These are phyloP conservation scores for Mesopsocus fuscifrons DNA, from an alignment of 2,888 invertebrate genomes.

Conservation along the genomic window DNA sequence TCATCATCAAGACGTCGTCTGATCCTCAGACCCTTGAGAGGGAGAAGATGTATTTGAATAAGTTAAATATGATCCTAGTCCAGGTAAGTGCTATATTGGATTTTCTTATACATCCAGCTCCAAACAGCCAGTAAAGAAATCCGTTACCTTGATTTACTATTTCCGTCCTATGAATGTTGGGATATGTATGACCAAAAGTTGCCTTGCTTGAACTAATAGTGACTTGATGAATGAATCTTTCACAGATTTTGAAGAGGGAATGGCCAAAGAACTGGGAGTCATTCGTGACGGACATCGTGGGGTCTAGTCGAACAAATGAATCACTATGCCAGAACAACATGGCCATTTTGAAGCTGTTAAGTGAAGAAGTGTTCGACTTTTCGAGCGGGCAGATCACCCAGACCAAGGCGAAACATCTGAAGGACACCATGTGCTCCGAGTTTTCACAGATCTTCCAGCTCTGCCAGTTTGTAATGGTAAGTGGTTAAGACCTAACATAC, in stretches of 20 bases:
- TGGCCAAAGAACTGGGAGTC: slow-evolving; percentile 99
- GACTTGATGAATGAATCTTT: too few relatives aligned
- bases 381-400: slow-evolving; percentile 96
- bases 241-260: slow-evolving; percentile 91
- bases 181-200: too few relatives aligned
- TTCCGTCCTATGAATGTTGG: too few relatives aligned
- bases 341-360: slow-evolving; percentile 90
- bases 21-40: slow-evolving; percentile 73
- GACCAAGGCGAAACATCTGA: slow-evolving; percentile 96
- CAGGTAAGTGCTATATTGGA: slow-evolving; percentile 36
- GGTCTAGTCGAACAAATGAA: slow-evolving; percentile 96
- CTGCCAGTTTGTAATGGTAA: slow-evolving; percentile 84
- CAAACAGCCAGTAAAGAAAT: too few relatives aligned
- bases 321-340: slow-evolving; percentile 99
- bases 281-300: slow-evolving; percentile 97
- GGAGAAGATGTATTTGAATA: slow-evolving; percentile 92
- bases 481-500: too few relatives aligned
- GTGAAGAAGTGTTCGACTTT: slow-evolving; percentile 99
- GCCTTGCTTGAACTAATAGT: too few relatives aligned
- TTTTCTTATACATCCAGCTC: too few relatives aligned
- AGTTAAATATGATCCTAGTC: slow-evolving; percentile 96
- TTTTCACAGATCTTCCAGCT: slow-evolving; percentile 97
- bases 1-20: slow-evolving; percentile 96
- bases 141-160: too few relatives aligned
- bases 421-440: slow-evolving; percentile 98